Percentiles rank a stretch among this genome's conserved stretches.
phyloP scores from a whole-genome alignment of 2,888 invertebrate genomes.

The Oxyteleia sp. region DNA sequence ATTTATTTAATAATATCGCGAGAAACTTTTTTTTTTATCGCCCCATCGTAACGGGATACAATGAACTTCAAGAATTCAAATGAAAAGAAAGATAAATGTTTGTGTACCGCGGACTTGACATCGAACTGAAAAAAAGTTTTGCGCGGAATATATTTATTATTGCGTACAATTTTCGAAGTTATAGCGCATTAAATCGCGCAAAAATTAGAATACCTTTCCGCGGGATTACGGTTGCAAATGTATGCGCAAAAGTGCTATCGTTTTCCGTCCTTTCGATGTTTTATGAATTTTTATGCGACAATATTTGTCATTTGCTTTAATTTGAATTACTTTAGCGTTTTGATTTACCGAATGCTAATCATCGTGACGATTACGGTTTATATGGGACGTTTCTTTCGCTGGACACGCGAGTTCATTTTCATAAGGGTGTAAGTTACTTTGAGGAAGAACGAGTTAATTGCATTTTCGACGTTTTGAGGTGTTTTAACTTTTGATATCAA shows the following conservation, averaged over 20 bases:
- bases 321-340: not conserved
- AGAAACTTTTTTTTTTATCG: not conserved
- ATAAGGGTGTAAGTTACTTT: no score
- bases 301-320: slow-evolving; percentile 10
- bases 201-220: slow-evolving; percentile 14
- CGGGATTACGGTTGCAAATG: not conserved
- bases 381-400: not conserved
- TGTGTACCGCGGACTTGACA: slow-evolving; percentile 1
- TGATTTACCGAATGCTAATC: slow-evolving; percentile 2
- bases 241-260: slow-evolving; percentile 10
- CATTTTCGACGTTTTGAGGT: no score
- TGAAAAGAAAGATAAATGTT: slow-evolving; percentile 14
- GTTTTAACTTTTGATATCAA: no score
- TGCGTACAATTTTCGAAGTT: slow-evolving; percentile 3
- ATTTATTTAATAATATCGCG: not conserved
- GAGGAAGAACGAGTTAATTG: no score
- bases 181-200: slow-evolving; percentile 2
- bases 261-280: slow-evolving; percentile 7
- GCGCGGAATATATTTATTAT: slow-evolving; percentile 11
- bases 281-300: slow-evolving; percentile 16
- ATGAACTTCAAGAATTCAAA: slow-evolving; percentile 13
- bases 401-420: no score
- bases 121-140: slow-evolving; percentile 11
- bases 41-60: slow-evolving; percentile 1
- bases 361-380: not conserved